These are phyloP conservation scores for Nematolebias whitei DNA, from an alignment of 2,113 vertebrate species.

Conservation along the genomic window DNA sequence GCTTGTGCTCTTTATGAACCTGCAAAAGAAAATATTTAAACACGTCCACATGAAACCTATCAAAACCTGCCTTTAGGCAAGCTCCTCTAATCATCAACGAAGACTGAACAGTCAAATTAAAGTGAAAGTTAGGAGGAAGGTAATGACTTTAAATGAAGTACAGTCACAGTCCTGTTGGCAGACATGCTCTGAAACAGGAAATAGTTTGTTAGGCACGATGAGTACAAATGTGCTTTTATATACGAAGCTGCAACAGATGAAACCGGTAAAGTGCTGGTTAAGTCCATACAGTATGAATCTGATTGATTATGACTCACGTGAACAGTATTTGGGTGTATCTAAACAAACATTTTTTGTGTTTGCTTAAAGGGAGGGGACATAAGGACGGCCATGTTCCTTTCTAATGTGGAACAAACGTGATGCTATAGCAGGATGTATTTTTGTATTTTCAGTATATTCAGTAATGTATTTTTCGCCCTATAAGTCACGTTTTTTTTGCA, in stretches of 20 bases:
- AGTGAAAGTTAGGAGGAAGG: slow-evolving; percentile 28
- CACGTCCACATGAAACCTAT: slow-evolving; percentile 64
- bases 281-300: neutral
- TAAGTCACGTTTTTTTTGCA: too few species aligned
- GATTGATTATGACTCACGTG: slow-evolving; percentile 2
- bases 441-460: too few species aligned
- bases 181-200: slow-evolving; percentile 8
- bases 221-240: neutral
- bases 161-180: slow-evolving; percentile 13
- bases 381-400: slow-evolving; percentile 2
- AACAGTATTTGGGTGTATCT: neutral
- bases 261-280: neutral
- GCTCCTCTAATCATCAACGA: slow-evolving; percentile 38
- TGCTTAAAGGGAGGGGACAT: slow-evolving; percentile 29
- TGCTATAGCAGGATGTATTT: slow-evolving; percentile 30
- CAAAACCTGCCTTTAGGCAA: slow-evolving; percentile 28
- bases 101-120: slow-evolving; percentile 22
- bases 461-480: too few species aligned
- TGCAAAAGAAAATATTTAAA: slow-evolving; percentile 56
- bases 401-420: slow-evolving; percentile 12
- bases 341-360: neutral
- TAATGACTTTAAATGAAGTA: slow-evolving; percentile 25
- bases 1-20: slow-evolving; percentile 39
- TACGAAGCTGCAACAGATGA: neutral
- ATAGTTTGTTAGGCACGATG: neutral